phyloP scores from a whole-genome alignment of 2,797 vertebrate species.

The Meriones psammophilus region DNA sequence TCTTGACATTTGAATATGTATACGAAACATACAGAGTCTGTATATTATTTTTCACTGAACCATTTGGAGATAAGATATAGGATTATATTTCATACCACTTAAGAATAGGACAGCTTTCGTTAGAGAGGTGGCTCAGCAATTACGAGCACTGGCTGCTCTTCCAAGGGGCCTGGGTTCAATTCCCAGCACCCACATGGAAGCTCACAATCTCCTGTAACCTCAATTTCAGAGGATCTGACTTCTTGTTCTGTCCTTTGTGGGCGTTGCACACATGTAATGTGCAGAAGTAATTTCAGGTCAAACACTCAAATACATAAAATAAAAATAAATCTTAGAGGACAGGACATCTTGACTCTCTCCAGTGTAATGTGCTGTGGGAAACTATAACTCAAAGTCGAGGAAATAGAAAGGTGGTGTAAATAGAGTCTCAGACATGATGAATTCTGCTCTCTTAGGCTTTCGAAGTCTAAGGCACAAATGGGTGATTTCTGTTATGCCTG shows the following conservation, averaged over 20 bases:
- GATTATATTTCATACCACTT: conserved; percentile 9
- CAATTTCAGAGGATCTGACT: background rate
- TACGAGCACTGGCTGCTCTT: background rate
- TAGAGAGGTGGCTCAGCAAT: background rate
- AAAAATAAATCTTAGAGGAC: background rate
- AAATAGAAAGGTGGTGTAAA: background rate
- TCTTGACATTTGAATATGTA: background rate
- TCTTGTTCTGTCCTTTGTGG: background rate
- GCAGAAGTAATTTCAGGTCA: too few species aligned
- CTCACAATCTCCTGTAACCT: background rate
- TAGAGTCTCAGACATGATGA: background rate
- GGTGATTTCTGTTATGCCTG: background rate
- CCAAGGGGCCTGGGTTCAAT: background rate
- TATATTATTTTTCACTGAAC: background rate
- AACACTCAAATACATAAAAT: background rate
- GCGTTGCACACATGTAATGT: background rate
- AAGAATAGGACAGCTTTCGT: background rate
- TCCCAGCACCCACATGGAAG: background rate
- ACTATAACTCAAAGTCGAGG: background rate
- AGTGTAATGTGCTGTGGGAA: background rate
- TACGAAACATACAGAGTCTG: background rate
- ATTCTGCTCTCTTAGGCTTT: background rate
- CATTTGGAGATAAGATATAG: conserved; percentile 13
- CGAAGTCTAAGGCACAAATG: background rate
- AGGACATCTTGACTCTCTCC: background rate